Base-by-base conservation (phyloP, 2,888 invertebrate species). In the Bellardia pandia region DNA sequence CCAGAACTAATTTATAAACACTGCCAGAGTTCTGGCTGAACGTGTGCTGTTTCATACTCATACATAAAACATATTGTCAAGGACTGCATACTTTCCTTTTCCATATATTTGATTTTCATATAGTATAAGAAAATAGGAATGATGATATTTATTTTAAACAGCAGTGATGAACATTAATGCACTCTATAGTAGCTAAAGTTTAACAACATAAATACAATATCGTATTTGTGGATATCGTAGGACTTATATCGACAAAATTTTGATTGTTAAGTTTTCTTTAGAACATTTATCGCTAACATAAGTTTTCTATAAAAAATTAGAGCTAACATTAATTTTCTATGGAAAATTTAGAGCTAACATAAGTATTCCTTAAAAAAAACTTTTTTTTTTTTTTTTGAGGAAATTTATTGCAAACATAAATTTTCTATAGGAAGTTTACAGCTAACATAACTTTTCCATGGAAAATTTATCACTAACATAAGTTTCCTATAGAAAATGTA, bases 1-100 rank as follows among this genome's bases (percentile, higher is more conserved):
- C 23, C 6, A 16, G n/a, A 56, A 3, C 56, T 48, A 68, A 68
- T 68, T 68, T 68, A 68, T 48, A 51, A 48, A 48, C 68, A 68
- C 13, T 4, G 48, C 14, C 14, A 30, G 8, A 14, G 7, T 48
- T 68, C n/a, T 56, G 16, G 7, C 23, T 3, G 23, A 23, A 56
- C 56, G 23, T 56, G 56, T 56, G 16, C 8, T 56, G 16, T 56
- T 16, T 23, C 23, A 23, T 23, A 56, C 9, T 56, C 16, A 23
- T 23, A 2, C 13, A 56, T 9, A 14, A 33, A 48, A 68, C 68
- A 33, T n/a, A 33, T 68, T 48, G 48, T 14, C 30, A 48, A 68
- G 48, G 30, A 60, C 30, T 33, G 3, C 2, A 33, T 60, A 33
- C 5, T 60, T 60, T 60, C 7, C 56, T 23, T 23, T 16, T 56